Percentiles rank a stretch among this genome's conserved stretches.
Evolutionary conservation across 1,140 invertebrate genomes (phyloP).

Genomic region (Nephila pilipes): DNA sequence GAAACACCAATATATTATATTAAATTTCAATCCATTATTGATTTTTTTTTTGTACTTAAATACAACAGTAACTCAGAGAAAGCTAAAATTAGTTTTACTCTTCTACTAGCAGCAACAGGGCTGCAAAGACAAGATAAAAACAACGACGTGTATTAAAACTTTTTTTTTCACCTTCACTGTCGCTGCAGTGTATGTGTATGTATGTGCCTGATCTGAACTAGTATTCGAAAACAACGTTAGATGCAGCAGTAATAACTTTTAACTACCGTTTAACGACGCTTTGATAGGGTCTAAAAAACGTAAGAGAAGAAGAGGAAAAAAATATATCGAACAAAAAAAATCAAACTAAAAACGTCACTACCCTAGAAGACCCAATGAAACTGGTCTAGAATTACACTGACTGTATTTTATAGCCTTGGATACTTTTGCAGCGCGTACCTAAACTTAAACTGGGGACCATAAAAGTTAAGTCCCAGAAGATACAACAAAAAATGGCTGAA

Average conservation of each 20-base stretch:
- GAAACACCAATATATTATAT: no score
- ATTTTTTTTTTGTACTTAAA: neutral
- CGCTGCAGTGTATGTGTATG: no score
- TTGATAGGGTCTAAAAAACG: conserved; percentile 38
- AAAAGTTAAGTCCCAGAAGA: conserved; percentile 10
- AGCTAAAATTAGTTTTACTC: neutral
- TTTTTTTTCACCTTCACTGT: neutral
- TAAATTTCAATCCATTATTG: neutral
- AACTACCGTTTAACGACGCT: conserved; percentile 46
- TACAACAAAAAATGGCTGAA: neutral
- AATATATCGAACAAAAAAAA: no score
- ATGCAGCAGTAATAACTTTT: conserved; percentile 7
- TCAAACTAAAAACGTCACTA: neutral
- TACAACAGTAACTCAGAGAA: neutral
- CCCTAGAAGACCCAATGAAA: neutral
- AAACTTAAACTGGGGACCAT: conserved; percentile 8
- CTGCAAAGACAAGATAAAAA: conserved; percentile 17
- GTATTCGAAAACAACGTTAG: conserved; percentile 18
- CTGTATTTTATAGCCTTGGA: neutral
- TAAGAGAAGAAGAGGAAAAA: neutral
- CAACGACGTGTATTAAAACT: neutral
- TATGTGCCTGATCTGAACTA: neutral
- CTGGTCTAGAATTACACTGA: neutral
- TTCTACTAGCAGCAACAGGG: neutral
- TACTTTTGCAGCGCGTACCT: neutral